Evolutionary conservation across 2,797 vertebrate genomes (phyloP), one percentile per base, ranked within the genome.

Genomic region (Remorina albescens): DNA sequence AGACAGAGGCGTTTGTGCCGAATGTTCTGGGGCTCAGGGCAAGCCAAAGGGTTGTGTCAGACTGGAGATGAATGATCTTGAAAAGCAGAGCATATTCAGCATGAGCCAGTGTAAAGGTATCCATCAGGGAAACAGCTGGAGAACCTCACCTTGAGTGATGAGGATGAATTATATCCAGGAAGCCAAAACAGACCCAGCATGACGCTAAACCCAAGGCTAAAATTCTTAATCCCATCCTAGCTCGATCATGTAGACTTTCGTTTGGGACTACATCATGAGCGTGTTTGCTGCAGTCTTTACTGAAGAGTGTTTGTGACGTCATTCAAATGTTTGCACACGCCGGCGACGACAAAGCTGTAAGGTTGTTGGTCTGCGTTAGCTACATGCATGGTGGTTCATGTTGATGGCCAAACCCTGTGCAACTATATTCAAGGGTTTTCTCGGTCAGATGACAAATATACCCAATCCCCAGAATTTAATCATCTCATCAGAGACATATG

Each of bases 171-270:
- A 90, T 68, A 84, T 81, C 74, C 74, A 76, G 66, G 75, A 88
- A 88, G 78, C 88, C 88, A 92, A 90, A 92, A 91, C 89, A 89
- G 91, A 80, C 88, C 51, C 91, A 88, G 90, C 87, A 67, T 88
- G 89, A 90, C 83, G 78, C 81, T 39, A 9, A 77, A 79, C 84
- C 78, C 84, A 67, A 34, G 84, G 89, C 84, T 85, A 86, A 89
- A 87, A 87, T 15, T 78, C 75, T 67, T 86, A 87, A 92, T 36
- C 10, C 28, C 13, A 32, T 59, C 58, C 21, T 6, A 8, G 21
- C 64, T 54, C 28, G 11, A 15, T 39, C 21, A 39, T 58, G 15
- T 30, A 25, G 10, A 49, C n/a, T 19, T 51, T 23, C 42, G 39
- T 53, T 41, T 67, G 49, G 4, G 10, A 44, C 26, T 6, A 7